A percentile compares a stretch with the other conserved stretches of the same genome.
phyloP scores from a whole-genome alignment of 2,797 vertebrate species.

The Rallus crepitans region DNA sequence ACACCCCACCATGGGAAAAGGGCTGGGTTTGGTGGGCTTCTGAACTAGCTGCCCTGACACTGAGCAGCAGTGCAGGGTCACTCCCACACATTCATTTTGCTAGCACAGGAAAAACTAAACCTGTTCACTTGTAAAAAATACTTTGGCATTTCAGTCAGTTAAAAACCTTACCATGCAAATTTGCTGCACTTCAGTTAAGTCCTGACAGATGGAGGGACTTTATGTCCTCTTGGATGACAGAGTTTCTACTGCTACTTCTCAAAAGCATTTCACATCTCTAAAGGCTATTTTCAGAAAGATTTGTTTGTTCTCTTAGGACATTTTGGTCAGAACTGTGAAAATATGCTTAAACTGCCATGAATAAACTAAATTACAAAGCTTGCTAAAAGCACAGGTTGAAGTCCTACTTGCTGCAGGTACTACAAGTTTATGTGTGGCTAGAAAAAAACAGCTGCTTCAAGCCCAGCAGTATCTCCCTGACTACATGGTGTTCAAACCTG shows the following conservation, averaged over 20 bases:
- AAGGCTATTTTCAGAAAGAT: background rate
- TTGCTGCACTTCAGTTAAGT: background rate
- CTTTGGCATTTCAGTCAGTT: background rate
- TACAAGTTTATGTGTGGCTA: background rate
- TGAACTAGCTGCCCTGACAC: background rate
- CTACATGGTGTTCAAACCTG: background rate
- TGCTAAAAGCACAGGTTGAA: background rate
- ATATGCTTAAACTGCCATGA: background rate
- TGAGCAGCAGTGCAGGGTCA: background rate
- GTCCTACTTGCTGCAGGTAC: background rate
- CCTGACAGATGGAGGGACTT: background rate
- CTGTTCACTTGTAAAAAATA: background rate
- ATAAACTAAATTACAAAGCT: background rate
- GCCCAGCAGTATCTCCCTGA: background rate
- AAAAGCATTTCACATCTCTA: background rate
- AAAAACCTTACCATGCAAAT: background rate
- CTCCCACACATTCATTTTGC: background rate
- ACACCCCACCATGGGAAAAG: background rate
- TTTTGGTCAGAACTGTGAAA: background rate
- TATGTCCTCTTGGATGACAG: background rate
- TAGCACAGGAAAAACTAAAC: background rate
- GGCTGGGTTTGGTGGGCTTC: background rate
- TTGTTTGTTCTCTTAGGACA: background rate
- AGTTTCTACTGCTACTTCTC: background rate
- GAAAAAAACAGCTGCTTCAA: background rate